Base-by-base conservation (phyloP, 2,113 vertebrate species). In the Brevimyrus niger region DNA sequence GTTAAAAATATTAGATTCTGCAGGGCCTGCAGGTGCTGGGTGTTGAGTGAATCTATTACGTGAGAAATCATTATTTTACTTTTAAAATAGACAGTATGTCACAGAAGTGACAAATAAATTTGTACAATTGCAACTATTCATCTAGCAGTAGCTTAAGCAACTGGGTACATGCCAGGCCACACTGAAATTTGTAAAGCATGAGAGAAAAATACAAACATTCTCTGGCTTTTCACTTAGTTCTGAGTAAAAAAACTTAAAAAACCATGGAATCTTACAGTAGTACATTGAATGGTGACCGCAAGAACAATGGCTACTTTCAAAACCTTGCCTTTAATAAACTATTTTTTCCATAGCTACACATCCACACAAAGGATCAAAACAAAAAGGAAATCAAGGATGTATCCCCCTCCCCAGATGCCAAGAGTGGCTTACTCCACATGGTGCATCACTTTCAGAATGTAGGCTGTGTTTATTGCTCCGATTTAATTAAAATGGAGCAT, bases 1-100 rank as follows among this genome's bases (percentile, higher is more conserved):
- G 73, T 80, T 80, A 80, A 80, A 80, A 80, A 80, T 80, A 42
- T 80, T 80, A 80, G 13, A 80, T 80, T 80, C 73, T 80, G 73
- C 35, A 38, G 73, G 73, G 35, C 13, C 73, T 42, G 35, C 61
- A 69, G 73, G 73, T 80, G 31, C 13, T 80, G 73, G 73, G 73
- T 42, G 73, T 42, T 80, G 73, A 80, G 73, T 80, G 73, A 80
- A 80, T 80, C 35, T 80, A 80, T 80, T 80, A 80, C 35, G 35
- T 80, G 73, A 42, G 35, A 35, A 5, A 42, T 80, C 31, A 7
- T 80, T 80, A 80, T 42, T 38, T 80, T 38, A 27, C 15, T 80
- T 80, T 80, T 38, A 19, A 42, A 80, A 69, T 69, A 69, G 61
- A 27, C 35, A 80, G n/a, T 80, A 80, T 80, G 73, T 80, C 73